phyloP scores from a whole-genome alignment of 2,113 vertebrate genomes.

The Erythrocebus patas region DNA sequence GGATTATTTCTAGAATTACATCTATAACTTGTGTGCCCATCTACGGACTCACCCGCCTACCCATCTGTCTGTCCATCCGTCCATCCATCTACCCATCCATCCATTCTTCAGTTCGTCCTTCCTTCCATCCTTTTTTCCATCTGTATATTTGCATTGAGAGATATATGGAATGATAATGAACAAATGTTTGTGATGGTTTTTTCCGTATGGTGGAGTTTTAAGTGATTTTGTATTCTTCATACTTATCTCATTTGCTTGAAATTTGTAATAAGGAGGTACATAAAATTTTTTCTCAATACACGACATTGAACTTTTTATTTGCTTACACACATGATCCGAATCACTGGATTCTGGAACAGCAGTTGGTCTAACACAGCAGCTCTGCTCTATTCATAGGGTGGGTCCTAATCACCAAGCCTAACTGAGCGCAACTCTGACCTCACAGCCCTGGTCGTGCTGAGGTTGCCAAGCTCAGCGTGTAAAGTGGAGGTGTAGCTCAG shows the following conservation, averaged over 20 bases:
- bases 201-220: not conserved
- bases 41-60: not conserved
- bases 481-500: not conserved
- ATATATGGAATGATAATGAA: not conserved
- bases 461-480: not conserved
- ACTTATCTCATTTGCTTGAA: not conserved
- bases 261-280: not conserved
- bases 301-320: not conserved
- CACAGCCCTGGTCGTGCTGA: not conserved
- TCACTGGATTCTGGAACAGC: not conserved
- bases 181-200: not conserved
- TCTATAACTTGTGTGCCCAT: not conserved
- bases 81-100: too few relatives aligned
- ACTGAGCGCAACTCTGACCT: not conserved
- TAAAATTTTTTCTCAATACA: not conserved
- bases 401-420: not conserved
- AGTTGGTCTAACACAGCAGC: not conserved
- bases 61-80: not conserved
- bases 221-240: not conserved
- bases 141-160: not conserved
- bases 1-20: not conserved
- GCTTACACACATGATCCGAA: not conserved
- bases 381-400: not conserved
- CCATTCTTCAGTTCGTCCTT: not conserved
- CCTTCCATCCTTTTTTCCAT: not conserved